phyloP scores from a whole-genome alignment of 2,888 invertebrate species.

The Orthosia incerta region DNA sequence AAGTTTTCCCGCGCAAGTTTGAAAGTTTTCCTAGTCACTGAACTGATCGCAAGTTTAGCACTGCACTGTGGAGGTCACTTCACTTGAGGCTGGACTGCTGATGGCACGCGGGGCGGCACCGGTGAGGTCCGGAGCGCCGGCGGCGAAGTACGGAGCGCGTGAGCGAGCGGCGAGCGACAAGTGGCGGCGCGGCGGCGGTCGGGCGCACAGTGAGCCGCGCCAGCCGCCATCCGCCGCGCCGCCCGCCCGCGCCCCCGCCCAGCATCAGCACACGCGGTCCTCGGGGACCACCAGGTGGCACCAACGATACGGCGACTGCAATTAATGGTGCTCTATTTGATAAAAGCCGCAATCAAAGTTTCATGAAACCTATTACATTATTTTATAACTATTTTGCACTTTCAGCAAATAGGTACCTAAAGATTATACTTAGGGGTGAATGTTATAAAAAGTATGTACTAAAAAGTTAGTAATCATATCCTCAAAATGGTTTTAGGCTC shows the following conservation, averaged over 20 bases:
- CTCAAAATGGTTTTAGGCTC: no score
- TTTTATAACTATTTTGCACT: neutral
- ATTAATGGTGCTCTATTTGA: neutral
- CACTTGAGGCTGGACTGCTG: slow-evolving; percentile 22
- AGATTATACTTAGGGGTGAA: no score
- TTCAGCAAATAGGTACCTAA: neutral
- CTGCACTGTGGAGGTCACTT: slow-evolving; percentile 55
- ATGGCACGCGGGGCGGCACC: neutral
- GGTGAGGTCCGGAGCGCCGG: neutral
- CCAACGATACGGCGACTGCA: no score
- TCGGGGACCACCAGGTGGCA: neutral
- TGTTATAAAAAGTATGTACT: no score
- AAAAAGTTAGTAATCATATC: no score
- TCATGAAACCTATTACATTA: no score
- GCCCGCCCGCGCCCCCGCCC: slow-evolving; percentile 4
- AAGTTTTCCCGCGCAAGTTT: slow-evolving; percentile 62
- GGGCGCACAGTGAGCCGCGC: slow-evolving; percentile 43
- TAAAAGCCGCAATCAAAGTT: neutral
- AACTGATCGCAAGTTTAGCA: slow-evolving; percentile 33
- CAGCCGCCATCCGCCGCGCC: slow-evolving; percentile 28
- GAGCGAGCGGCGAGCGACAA: slow-evolving; percentile 13
- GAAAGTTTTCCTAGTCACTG: slow-evolving; percentile 45
- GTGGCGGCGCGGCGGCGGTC: slow-evolving; percentile 31
- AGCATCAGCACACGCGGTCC: neutral
- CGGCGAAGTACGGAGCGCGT: slow-evolving; percentile 2